These are phyloP conservation scores for Phyllotis vaccarum DNA, from an alignment of 2,797 vertebrate genomes.

Conservation along the genomic window DNA sequence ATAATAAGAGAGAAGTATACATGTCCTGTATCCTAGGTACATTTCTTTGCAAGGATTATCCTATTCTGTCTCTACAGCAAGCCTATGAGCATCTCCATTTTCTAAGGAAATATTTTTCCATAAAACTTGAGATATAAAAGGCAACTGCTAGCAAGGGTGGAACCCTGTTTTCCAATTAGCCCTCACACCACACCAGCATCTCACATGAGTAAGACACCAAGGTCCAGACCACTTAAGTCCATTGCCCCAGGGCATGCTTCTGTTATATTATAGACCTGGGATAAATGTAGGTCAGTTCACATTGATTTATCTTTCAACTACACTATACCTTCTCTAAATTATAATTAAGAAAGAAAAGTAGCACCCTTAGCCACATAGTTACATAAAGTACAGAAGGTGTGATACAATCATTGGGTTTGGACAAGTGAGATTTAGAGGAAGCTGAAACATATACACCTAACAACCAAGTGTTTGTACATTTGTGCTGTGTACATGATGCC, in stretches of 20 bases:
- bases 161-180: constrained; percentile 30
- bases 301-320: constrained; percentile 53
- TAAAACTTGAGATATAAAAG: constrained; percentile 46
- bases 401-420: background rate
- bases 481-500: background rate
- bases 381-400: constrained; percentile 18
- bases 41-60: background rate
- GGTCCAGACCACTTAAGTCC: background rate
- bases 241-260: background rate
- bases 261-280: constrained; percentile 35
- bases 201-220: background rate
- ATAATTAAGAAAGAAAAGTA: constrained; percentile 56
- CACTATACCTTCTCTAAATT: constrained; percentile 29
- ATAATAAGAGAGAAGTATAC: background rate
- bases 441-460: background rate
- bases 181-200: background rate
- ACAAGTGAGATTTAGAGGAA: constrained; percentile 6
- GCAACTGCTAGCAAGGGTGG: background rate
- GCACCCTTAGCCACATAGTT: constrained; percentile 28
- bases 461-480: background rate
- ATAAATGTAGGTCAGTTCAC: constrained; percentile 41
- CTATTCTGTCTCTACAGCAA: constrained; percentile 38
- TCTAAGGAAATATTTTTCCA: background rate
- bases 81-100: constrained; percentile 19
- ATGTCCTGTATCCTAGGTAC: background rate